Conservation (phyloP, 2,888 invertebrate species). For the Parnassius smintheus region DNA sequence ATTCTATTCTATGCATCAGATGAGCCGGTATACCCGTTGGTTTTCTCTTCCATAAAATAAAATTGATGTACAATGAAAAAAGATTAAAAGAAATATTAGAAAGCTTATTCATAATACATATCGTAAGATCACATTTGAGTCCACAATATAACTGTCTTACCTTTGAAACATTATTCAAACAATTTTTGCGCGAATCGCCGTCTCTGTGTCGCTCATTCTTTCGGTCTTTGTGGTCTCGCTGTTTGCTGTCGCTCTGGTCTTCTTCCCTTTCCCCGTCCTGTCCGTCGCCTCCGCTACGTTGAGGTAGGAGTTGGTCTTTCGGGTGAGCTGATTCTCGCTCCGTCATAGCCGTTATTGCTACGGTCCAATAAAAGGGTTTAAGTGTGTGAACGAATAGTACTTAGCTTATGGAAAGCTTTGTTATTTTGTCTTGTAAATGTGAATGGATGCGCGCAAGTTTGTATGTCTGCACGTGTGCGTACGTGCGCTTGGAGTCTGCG, state of each 20-base stretch:
- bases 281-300: constrained; percentile 54
- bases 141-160: neutral
- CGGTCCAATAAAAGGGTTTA: neutral
- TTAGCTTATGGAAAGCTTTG: neutral
- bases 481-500: too few species aligned
- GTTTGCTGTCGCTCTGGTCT: constrained; percentile 30
- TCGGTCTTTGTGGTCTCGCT: constrained; percentile 8
- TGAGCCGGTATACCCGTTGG: neutral
- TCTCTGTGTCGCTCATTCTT: neutral
- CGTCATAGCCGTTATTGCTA: constrained; percentile 94
- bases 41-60: too few species aligned
- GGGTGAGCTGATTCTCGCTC: constrained; percentile 95
- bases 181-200: neutral
- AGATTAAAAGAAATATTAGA: too few species aligned
- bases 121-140: too few species aligned
- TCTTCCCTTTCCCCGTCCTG: constrained; percentile 42
- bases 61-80: too few species aligned
- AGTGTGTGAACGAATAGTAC: neutral
- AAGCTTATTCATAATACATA: too few species aligned
- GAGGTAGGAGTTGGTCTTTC: constrained; percentile 49
- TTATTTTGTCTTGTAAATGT: neutral
- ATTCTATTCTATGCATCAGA: neutral
- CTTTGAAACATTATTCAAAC: constrained; percentile 8
- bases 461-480: too few species aligned
- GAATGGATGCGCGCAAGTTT: too few species aligned